Evolutionary conservation across 2,113 vertebrate genomes (phyloP).

Genomic region (Tamias sibiricus): DNA sequence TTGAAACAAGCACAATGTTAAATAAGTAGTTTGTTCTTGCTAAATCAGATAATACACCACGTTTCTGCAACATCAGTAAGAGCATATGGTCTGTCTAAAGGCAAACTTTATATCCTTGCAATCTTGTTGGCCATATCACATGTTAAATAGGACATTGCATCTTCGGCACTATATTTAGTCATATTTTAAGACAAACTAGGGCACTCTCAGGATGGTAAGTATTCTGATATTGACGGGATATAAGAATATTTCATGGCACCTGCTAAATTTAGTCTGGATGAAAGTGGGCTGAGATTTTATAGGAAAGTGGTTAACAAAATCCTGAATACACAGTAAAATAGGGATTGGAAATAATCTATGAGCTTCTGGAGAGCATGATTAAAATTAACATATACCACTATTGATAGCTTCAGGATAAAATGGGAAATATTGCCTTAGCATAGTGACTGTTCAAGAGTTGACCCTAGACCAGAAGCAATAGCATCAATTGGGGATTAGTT

Average conservation of each 20-base stretch:
- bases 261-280: constrained; percentile 53
- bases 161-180: constrained; percentile 17
- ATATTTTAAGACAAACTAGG: constrained; percentile 64
- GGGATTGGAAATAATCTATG: constrained; percentile 31
- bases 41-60: constrained; percentile 29
- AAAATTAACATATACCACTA: constrained; percentile 36
- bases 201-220: neutral
- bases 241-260: constrained; percentile 51
- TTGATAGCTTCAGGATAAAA: neutral
- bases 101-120: constrained; percentile 2
- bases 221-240: neutral
- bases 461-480: neutral
- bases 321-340: constrained; percentile 16
- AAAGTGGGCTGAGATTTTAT: constrained; percentile 17
- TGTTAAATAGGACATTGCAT: neutral
- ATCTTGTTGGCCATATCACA: constrained; percentile 10
- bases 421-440: neutral
- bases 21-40: constrained; percentile 38
- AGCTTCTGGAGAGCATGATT: constrained; percentile 1
- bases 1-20: constrained; percentile 51
- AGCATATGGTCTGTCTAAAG: constrained; percentile 65
- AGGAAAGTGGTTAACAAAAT: constrained; percentile 37
- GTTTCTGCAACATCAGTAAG: constrained; percentile 5
- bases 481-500: neutral
- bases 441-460: neutral